Evolutionary conservation across 2,113 vertebrate species (phyloP).

Genomic region (Perca schrenkii): DNA sequence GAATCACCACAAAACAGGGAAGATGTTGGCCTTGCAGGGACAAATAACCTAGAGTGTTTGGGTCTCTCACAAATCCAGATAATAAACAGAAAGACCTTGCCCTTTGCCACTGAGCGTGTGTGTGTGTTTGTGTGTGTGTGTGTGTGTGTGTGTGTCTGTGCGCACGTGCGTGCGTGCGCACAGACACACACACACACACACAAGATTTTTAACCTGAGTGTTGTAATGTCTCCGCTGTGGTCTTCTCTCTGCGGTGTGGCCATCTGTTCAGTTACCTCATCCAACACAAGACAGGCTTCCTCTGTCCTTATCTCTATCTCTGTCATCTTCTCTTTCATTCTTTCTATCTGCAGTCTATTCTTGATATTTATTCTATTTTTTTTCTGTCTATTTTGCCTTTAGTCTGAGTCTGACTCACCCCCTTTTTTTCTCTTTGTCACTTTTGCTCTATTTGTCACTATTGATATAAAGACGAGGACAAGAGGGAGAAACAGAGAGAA

Average conservation of each 20-base stretch:
- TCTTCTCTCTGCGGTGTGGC: constrained; percentile 72
- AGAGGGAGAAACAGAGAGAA: constrained; percentile 20
- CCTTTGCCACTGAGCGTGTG: constrained; percentile 43
- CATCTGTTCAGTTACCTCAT: constrained; percentile 74
- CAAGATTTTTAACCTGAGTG: constrained; percentile 77
- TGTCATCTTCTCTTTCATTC: neutral
- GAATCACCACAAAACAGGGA: neutral
- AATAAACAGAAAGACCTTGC: constrained; percentile 63
- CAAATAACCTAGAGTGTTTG: neutral
- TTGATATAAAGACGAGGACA: constrained; percentile 44
- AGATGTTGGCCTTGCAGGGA: neutral
- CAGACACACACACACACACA: too few species aligned
- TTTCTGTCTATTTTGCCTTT: neutral
- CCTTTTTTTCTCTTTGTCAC: neutral
- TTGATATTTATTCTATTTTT: neutral
- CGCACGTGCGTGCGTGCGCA: constrained; percentile 51
- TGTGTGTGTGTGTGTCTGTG: constrained; percentile 31
- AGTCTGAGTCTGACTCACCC: neutral
- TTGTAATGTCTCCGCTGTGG: constrained; percentile 75
- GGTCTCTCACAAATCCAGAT: constrained; percentile 23
- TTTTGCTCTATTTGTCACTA: constrained; percentile 21
- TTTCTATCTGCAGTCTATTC: constrained; percentile 4
- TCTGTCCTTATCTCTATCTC: constrained; percentile 28
- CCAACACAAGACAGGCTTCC: constrained; percentile 54
- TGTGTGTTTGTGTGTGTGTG: constrained; percentile 19